Evolutionary conservation across 2,888 invertebrate genomes (phyloP).

Genomic region (Silvanus unidentatus): DNA sequence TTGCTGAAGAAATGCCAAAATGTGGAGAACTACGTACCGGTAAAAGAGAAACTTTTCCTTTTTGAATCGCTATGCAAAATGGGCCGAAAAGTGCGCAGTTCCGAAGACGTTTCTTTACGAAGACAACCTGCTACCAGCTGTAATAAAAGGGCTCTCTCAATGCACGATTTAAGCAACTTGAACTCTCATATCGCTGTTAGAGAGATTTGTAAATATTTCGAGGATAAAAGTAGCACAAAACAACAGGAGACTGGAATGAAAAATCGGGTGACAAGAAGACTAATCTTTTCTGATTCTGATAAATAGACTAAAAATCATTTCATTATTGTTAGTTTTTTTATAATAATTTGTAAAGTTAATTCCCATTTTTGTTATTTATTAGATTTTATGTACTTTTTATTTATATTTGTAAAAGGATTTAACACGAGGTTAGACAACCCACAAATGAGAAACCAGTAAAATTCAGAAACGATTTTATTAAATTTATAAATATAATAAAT

Average conservation of each 20-base stretch:
- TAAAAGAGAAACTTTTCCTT: conserved; percentile 62
- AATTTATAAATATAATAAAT: no score
- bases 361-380: no score
- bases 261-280: neutral
- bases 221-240: conserved; percentile 44
- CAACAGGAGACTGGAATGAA: neutral
- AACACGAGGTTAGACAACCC: no score
- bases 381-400: no score
- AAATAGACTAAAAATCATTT: no score
- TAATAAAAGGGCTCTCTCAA: conserved; percentile 57
- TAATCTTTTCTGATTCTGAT: neutral
- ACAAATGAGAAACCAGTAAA: no score
- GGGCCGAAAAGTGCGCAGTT: conserved; percentile 57
- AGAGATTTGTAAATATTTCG: conserved; percentile 67
- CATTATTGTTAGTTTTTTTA: no score
- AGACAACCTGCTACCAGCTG: conserved; percentile 44
- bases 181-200: conserved; percentile 51
- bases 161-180: conserved; percentile 56
- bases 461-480: no score
- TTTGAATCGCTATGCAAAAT: conserved; percentile 64
- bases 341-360: no score
- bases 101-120: conserved; percentile 54
- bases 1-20: conserved; percentile 53
- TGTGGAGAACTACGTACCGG: conserved; percentile 62
- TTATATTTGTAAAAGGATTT: no score